phyloP scores from a whole-genome alignment of 2,113 vertebrate genomes.

The Alexandromys fortis region DNA sequence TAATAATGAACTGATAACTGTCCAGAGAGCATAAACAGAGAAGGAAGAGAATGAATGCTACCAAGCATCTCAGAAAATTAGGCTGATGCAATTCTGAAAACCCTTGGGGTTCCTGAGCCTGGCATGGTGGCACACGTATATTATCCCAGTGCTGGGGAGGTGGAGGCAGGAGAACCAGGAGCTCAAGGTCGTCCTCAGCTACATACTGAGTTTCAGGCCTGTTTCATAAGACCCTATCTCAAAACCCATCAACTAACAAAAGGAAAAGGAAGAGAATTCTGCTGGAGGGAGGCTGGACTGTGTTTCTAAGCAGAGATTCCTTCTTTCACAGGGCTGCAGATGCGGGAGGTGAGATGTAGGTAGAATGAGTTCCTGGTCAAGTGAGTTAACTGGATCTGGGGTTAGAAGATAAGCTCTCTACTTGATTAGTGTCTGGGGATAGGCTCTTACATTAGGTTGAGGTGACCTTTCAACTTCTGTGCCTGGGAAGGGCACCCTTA shows the following conservation, averaged over 20 bases:
- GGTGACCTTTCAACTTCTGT: not conserved
- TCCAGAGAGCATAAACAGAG: not conserved
- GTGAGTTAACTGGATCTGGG: not conserved
- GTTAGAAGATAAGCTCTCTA: not conserved
- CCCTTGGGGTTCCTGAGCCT: not conserved
- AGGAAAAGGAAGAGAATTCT: not conserved
- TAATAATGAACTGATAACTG: not conserved
- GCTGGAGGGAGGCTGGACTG: not conserved
- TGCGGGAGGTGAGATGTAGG: not conserved
- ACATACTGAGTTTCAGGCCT: not conserved
- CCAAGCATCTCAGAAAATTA: not conserved
- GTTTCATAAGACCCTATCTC: not conserved
- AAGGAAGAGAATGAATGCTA: not conserved
- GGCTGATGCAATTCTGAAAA: not conserved
- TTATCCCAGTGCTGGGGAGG: not conserved
- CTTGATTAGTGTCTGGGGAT: not conserved
- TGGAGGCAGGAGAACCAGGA: not conserved
- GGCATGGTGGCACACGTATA: too few species aligned
- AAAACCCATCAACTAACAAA: not conserved
- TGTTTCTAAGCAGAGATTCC: not conserved
- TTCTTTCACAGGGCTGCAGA: not conserved
- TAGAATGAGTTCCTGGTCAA: not conserved
- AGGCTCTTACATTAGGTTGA: not conserved
- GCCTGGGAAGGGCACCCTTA: not conserved
- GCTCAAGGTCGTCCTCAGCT: not conserved